Base-by-base conservation (phyloP, 2,113 vertebrate genomes). In the Thunnus thynnus region DNA sequence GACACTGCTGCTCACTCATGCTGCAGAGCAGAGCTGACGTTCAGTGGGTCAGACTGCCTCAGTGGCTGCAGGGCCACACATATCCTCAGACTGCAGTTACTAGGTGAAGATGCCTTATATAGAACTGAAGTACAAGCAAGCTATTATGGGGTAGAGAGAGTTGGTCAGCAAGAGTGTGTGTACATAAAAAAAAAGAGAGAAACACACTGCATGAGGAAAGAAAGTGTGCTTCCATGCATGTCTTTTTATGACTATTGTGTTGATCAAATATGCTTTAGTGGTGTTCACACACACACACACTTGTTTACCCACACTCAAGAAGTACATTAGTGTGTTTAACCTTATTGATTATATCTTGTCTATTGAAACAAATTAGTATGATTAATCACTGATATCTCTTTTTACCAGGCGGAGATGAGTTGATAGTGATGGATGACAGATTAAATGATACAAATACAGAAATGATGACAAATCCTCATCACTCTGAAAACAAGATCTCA, bases 281-380 rank as follows among this genome's bases (percentile, higher is more conserved):
- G 41, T 58, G 22, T 22, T 1, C 32, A 32, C 52, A 70, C 85
- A 47, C 63, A 66, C 51, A 80, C 73, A 83, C 72, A 18, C n/a
- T 48, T 87, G 86, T 91, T 90, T 89, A 87, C 79, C 32, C 65
- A 80, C 75, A 76, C 86, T 90, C 83, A 68, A 60, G 46, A 76
- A 20, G 62, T 54, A 67, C 84, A 89, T 91, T 58, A 88, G 92
- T 80, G 80, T 76, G 87, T 82, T 91, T 92, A 86, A 92, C 85
- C 86, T 83, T 73, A 90, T 88, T 88, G 92, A 91, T 92, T 60
- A 75, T 88, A 54, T 87, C 64, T 41, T 48, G 54, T 78, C 83
- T 87, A 41, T 78, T 90, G 87, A 83, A 64, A 44, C 36, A 63
- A 62, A 88, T 87, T 80, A 63, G 72, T 64, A 73, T 61, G 71